Conservation (phyloP, 1,140 invertebrate genomes). For the Sitobion miscanthi region DNA sequence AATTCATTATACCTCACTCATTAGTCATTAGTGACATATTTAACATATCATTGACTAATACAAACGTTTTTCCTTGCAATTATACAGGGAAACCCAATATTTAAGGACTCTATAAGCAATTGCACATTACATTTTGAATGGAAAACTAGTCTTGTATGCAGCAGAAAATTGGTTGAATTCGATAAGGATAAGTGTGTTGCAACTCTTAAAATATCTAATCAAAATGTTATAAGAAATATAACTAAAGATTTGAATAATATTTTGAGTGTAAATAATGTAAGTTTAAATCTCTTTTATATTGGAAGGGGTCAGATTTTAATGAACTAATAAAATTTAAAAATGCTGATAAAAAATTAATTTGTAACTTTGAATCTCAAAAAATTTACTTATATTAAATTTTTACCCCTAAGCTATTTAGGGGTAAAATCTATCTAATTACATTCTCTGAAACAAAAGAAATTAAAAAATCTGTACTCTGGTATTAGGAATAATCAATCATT, state of each 20-base stretch:
- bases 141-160: conserved; percentile 45
- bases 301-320: background rate
- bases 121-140: conserved; percentile 2
- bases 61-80: background rate
- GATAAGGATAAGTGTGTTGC: background rate
- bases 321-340: too few species aligned
- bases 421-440: too few species aligned
- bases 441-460: too few species aligned
- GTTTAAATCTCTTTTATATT: background rate
- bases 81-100: conserved; percentile 22
- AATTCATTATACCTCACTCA: background rate
- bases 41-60: background rate
- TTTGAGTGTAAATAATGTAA: conserved; percentile 20
- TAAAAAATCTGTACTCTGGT: too few species aligned
- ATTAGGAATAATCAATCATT: too few species aligned
- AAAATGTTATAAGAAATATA: background rate
- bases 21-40: background rate
- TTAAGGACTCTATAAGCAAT: background rate
- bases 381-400: too few species aligned
- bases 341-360: too few species aligned
- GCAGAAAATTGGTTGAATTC: background rate
- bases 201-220: background rate
- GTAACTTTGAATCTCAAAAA: too few species aligned
- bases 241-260: background rate
- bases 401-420: too few species aligned